Evolutionary conservation across 2,113 vertebrate genomes (phyloP), one percentile per base, ranked within the genome.

Genomic region (Sander vitreus): DNA sequence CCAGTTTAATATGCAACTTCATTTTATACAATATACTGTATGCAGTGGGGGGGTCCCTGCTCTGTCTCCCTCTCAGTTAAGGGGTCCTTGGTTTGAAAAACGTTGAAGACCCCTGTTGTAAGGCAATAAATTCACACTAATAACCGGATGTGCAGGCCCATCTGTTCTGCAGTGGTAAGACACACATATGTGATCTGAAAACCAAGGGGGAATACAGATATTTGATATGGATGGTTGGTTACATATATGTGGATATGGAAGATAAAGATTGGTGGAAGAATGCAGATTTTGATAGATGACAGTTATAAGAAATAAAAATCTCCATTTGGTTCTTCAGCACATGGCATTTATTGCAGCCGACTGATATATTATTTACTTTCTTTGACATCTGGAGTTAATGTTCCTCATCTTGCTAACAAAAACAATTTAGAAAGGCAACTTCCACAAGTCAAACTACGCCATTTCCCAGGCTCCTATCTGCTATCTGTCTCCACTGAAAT

Each of bases 351-450:
- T 93, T 92, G 88, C 88, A 72, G 86, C 85, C 78, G 64, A 88
- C 91, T 91, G 92, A 93, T 91, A 83, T 88, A 92, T 94, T 94
- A 95, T 95, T 95, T 95, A 93, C 91, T 93, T 89, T 92, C 87
- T 91, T 93, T 95, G 93, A 95, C 95, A 96, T 95, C 94, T 95
- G 94, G 92, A 95, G 93, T 95, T 95, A 96, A 96, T 95, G 95
- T 96, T 93, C 94, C 94, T 93, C 94, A 93, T 95, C 95, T 93
- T 88, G 85, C 91, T 94, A 95, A 96, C 93, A 95, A 96, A 96
- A 96, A 96, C 95, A 94, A 93, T 96, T 96, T 96, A 93, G 94
- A 96, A 95, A 95, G 88, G 93, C 92, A 95, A 96, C 95, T 96
- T 96, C 94, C 94, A 95, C 95, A 94, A 95, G 95, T 95, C 94